Evolutionary conservation across 2,797 vertebrate species (phyloP), one percentile per base, ranked within the genome.

Genomic region (Decapterus maruadsi): DNA sequence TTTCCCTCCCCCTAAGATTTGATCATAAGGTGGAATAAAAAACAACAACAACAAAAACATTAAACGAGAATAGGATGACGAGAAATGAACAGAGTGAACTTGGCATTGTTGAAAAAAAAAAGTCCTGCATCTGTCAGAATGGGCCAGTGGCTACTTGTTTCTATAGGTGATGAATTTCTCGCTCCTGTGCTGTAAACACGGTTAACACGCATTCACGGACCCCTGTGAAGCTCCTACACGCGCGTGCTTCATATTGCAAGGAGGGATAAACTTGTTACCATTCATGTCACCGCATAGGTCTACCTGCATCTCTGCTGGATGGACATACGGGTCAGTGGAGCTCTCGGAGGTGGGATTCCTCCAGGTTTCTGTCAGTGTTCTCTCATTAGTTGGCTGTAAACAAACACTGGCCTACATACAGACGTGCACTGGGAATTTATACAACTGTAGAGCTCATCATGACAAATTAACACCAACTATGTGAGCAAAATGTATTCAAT

Each of bases 261-360:
- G 63, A 64, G 58, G 67, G 51, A 80, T 67, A 48, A 65, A 89
- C 86, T 80, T 86, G 78, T 86, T 75, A 77, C 78, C 80, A 68
- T 66, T 78, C 75, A 59, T 82, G 80, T 61, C 77, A 84, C 36
- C 61, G 43, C 62, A 17, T 9, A 64, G 63, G 70, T 73, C 68
- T 46, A 78, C 72, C 68, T 85, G 10, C 72, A 63, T 67, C 82
- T 85, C 82, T 91, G 88, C 81, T 72, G 82, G 89, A 20, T 74
- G 81, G 74, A 78, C 86, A 26, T 1, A 78, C 69, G 88, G 81
- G 84, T 87, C 87, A 80, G 81, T 61, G 78, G 38, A 67, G 85
- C 82, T 77, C 48, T 57, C 40, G 50, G 76, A 78, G 67, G 77
- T 50, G 74, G 73, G 82, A 85, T 46, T 72, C 72, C 65, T 87